Evolutionary conservation across 2,888 invertebrate genomes (phyloP).

Genomic region (Furcula furcula): DNA sequence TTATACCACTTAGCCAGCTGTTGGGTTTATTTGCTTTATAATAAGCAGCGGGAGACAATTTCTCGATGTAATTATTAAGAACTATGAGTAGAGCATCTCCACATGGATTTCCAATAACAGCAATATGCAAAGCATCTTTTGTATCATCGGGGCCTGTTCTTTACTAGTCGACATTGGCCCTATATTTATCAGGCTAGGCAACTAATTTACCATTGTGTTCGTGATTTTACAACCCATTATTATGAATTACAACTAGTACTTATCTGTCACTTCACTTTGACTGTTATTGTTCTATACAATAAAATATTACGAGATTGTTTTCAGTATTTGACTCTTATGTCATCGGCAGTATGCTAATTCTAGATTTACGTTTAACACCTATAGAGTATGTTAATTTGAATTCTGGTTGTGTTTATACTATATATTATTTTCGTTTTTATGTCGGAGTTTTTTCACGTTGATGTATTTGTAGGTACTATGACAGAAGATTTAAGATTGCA

Average conservation of each 20-base stretch:
- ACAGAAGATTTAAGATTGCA: too few relatives aligned
- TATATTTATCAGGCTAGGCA: constrained; percentile 31
- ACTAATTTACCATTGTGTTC: constrained; percentile 52
- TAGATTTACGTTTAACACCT: constrained; percentile 10
- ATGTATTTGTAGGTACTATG: too few relatives aligned
- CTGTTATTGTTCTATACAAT: constrained; percentile 34
- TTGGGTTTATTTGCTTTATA: too few relatives aligned
- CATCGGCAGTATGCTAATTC: constrained; percentile 19
- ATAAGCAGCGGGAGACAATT: too few relatives aligned
- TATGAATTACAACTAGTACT: constrained; percentile 54
- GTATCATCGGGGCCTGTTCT: constrained; percentile 13
- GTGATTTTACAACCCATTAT: constrained; percentile 46
- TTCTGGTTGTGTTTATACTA: too few relatives aligned
- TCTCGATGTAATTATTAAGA: too few relatives aligned
- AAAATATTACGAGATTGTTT: constrained; percentile 30
- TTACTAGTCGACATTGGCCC: constrained; percentile 39
- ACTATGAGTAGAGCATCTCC: too few relatives aligned
- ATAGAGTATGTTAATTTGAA: too few relatives aligned
- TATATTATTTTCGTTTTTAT: too few relatives aligned
- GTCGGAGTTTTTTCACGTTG: too few relatives aligned
- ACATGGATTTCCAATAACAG: constrained; percentile 14
- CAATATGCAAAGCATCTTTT: constrained; percentile 28
- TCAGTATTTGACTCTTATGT: constrained; percentile 14
- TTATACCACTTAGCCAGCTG: too few relatives aligned
- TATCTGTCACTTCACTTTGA: constrained; percentile 41